Base-by-base conservation (phyloP, 2,797 vertebrate genomes). In the Cynodonichthys magdalenae region DNA sequence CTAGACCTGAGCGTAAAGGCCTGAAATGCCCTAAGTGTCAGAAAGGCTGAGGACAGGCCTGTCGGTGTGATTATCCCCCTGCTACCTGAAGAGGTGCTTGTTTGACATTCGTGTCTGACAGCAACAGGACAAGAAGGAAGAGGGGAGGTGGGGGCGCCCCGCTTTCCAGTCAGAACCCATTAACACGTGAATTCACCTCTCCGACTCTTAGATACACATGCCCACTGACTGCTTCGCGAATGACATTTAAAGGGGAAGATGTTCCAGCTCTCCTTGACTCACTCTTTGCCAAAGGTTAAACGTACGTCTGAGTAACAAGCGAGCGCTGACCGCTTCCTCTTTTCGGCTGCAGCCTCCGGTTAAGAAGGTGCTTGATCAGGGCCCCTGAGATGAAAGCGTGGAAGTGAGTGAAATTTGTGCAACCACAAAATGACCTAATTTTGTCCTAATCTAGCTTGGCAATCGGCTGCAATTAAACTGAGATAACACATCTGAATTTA, bases 71-170 rank as follows among this genome's bases (percentile, higher is more conserved):
- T 95, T 94, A 94, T 89, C 87, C 86, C 90, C 85, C 75, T 69
- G 83, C 86, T 94, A 94, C 93, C 93, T 93, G 92, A 95, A 92
- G 92, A 95, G 91, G 94, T 93, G 94, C 94, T 94, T 94, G 94
- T 94, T 94, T 94, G 92, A 94, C 94, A 93, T 88, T 90, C 86
- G 82, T 89, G 84, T 92, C 89, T 95, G 94, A 94, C 94, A 92
- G 93, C 90, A 81, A 74, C 82, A 84, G 92, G 93, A 94, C 90
- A 78, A 69, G 78, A 87, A 87, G 87, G 77, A 42, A 18, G 24
- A 28, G 24, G 18, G 15, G 39, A 17, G 4, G 45, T 14, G 4
- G 46, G 63, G 75, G 85, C 84, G 88, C 86, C 87, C 90, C 91
- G 83, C 89, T 80, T 83, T 87, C 86, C 89, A 93, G 92, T 93